Base-by-base conservation (phyloP, 2,888 invertebrate genomes). In the Polymixis flavicincta region DNA sequence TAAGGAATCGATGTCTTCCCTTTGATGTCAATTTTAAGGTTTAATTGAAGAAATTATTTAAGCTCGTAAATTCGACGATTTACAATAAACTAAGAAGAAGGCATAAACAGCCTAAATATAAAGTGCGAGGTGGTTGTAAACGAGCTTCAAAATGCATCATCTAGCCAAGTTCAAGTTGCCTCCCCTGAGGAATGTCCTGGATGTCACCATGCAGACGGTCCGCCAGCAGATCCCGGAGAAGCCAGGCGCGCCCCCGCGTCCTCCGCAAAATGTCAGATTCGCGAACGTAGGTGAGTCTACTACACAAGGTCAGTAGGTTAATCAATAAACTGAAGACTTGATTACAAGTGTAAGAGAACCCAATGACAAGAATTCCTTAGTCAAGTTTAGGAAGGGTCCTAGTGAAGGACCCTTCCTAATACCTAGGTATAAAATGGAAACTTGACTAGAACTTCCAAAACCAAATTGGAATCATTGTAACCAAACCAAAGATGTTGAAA, bases 141-240 rank as follows among this genome's bases (percentile, higher is more conserved):
- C 54, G 17, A 59, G 48, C 66, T 67, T 48, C 77, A 93, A 90
- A 71, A 95, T 94, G 94, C 92, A 95, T 72, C 95, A 96, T 81
- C 84, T 96, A 76, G 97, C 97, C 55, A 97, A 97, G 79, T 97
- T 97, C 87, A 97, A 97, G 90, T 92, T 98, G 88, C 98, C 98
- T 66, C 98, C 98, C 55, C 90, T 98, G 82, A 97, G 97, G 91
- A 98, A 98, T 92, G 97, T 98, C 60, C 92, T 98, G 90, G 98
- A 98, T 92, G 98, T 98, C 84, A 98, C 98, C 42, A 97, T 98
- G 97, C 98, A 98, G 94, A 98, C 98, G 32, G 97, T 98, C 66
- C 97, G 98, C 88, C 98, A 98, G 91, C 97, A 97, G 90, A 97
- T 98, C 91, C 98, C 98, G 69, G 97, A 97, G 60, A 97, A 97